A percentile compares a stretch with the other conserved stretches of the same genome.
Conservation (phyloP, 2,888 invertebrate genomes). For the Plutella xylostella region DNA sequence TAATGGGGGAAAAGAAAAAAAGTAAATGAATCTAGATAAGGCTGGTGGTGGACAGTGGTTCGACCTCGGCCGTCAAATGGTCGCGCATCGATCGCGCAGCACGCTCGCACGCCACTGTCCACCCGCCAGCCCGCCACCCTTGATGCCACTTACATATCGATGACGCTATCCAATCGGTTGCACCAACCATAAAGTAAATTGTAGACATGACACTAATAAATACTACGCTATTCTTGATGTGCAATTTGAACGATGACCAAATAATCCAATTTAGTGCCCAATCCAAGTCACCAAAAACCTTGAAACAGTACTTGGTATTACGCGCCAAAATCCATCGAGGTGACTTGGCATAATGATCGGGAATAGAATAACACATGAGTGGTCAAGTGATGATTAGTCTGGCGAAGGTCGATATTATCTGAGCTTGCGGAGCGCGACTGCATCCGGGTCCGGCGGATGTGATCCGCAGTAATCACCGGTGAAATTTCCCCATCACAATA, state of each 20-base stretch:
- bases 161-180: no score
- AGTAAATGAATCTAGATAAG: conserved; percentile 63
- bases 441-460: conserved; percentile 58
- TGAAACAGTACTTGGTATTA: no score
- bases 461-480: conserved; percentile 59
- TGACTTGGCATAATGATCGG: conserved; percentile 8
- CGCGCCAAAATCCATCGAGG: neutral
- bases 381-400: neutral
- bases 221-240: no score
- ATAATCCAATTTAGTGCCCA: no score
- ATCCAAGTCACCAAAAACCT: neutral
- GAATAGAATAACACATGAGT: conserved; percentile 5
- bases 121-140: no score
- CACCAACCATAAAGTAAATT: no score
- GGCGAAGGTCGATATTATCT: conserved; percentile 37
- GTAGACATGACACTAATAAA: no score
- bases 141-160: no score
- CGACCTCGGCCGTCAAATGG: conserved; percentile 67
- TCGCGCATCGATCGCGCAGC: conserved; percentile 53
- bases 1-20: conserved; percentile 39
- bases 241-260: no score
- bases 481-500: conserved; percentile 62
- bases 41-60: conserved; percentile 53
- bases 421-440: conserved; percentile 52
- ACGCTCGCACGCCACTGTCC: conserved; percentile 35